Base-by-base conservation (phyloP, 2,797 vertebrate genomes). In the Amazona finschi region DNA sequence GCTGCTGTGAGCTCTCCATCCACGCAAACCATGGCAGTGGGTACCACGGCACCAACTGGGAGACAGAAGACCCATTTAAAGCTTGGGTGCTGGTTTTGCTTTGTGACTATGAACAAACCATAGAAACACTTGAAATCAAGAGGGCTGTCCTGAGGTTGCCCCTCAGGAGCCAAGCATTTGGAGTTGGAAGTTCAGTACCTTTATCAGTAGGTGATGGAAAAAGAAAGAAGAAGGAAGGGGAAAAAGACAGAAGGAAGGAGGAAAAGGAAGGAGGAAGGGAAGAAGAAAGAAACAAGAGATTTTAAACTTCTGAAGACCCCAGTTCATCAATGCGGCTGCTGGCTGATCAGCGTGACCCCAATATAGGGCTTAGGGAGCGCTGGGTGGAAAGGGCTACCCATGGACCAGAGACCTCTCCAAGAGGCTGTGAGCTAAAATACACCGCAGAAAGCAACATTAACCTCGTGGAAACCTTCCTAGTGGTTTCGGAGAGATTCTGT, bases 101-200 rank as follows among this genome's bases (percentile, higher is more conserved):
- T 2, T 55, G 74, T 58, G 62, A 62, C 50, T 80, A 6, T 66
- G 82, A 93, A 93, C 12, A 21, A 78, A 43, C 21, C 61, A 61
- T 43, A 53, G 76, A 78, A 70, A 13, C 0, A 3, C 67, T 3
- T 25, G 67, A 82, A 62, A 88, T n/a, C 87, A 80, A 67, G 36
- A 69, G 18, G 72, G 57, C 11, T 73, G 72, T 87, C 67, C 77
- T 66, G 77, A 81, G 36, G 53, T 62, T 5, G 0, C 3, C 70
- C 65, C 41, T 31, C 27, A 13, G 79, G 85, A 87, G 47, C 7
- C 1, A 4, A 80, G 85, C 9, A 1, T 49, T 69, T 0, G 0
- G 75, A 76, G 61, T n/a, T 31, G 27, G 25, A 64, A 79, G 67
- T 62, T 30, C 57, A 77, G 44, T 20, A n/a, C 44, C 49, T 30